These are phyloP conservation scores for Cactoblastis cactorum DNA, from an alignment of 2,888 invertebrate species.

Conservation along the genomic window DNA sequence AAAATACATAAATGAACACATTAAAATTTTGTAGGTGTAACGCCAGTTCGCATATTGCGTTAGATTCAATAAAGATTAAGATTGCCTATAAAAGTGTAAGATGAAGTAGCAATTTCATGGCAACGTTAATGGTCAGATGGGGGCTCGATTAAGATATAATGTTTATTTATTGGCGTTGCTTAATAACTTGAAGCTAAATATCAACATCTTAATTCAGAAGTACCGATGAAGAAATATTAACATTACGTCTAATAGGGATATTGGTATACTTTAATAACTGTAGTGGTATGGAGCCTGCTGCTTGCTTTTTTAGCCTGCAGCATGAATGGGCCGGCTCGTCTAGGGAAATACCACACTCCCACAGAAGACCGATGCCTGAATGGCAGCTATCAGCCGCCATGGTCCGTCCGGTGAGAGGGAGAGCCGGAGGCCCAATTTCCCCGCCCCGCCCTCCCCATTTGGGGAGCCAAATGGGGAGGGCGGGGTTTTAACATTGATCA, in stretches of 20 bases:
- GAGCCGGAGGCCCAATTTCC: too few species aligned
- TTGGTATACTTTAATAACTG: not conserved
- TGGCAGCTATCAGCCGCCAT: too few species aligned
- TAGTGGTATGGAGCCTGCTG: too few species aligned
- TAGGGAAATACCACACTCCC: too few species aligned
- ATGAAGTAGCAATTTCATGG: constrained; percentile 11
- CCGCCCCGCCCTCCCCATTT: too few species aligned
- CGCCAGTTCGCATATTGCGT: constrained; percentile 1
- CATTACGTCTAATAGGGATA: not conserved
- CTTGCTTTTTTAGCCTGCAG: too few species aligned
- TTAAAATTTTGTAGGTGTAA: not conserved
- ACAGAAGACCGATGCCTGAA: too few species aligned
- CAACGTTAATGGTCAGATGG: constrained; percentile 5
- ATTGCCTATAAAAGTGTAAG: constrained; percentile 4
- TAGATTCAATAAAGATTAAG: constrained; percentile 9
- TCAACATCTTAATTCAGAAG: constrained; percentile 1
- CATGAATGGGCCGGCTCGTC: too few species aligned
- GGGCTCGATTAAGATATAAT: constrained; percentile 6
- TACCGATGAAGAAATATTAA: not conserved
- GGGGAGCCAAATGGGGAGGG: too few species aligned
- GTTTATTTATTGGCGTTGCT: constrained; percentile 1
- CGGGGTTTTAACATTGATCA: too few species aligned
- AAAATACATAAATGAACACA: not conserved
- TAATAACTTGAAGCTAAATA: not conserved
- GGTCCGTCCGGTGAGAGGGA: too few species aligned